Base-by-base conservation (phyloP, 2,113 vertebrate genomes). In the Cichladusa arquata region DNA sequence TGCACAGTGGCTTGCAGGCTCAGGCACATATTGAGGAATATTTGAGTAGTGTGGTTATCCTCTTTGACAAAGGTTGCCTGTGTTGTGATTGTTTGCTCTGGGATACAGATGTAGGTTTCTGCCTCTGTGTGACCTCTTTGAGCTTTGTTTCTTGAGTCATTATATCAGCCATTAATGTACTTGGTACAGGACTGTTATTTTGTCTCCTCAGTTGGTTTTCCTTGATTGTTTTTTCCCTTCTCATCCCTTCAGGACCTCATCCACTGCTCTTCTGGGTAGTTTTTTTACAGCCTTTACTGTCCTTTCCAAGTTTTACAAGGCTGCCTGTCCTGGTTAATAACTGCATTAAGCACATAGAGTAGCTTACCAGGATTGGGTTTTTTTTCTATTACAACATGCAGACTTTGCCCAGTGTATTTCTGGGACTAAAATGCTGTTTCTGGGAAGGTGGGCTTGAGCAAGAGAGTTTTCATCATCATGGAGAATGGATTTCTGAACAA, bases 121-220 rank as follows among this genome's bases (percentile, higher is more conserved):
- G 58, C 48, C 28, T 92, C 80, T 54, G 25, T 42, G 26, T 61
- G 36, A 31, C 57, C 16, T 38, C 24, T 19, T 14, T 47, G 57
- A 88, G 29, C 61, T 79, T 79, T 56, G 14, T 51, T 92, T 74
- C 56, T 74, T 58, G 25, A 58, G 38, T 71, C 38, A 1, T n/a
- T 23, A 0, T 19, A 26, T 29, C 16, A 67, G 10, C 14, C 61
- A n/a, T 22, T 44, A 28, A 14, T 5, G 3, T 23, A 16, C 47
- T 70, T 74, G 29, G 31, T 53, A 22, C 6, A 6, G 14, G 19
- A 22, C 42, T 62, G 20, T 24, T 48, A 28, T 44, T 89, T 72
- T 83, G 16, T 65, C 42, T 64, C 11, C 45, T 45, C 31, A 44
- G 11, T 60, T 67, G 51, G 23, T 67, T 67, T 51, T 51, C 25